Base-by-base conservation (phyloP, 2,888 invertebrate species). In the Ctena decussata region DNA sequence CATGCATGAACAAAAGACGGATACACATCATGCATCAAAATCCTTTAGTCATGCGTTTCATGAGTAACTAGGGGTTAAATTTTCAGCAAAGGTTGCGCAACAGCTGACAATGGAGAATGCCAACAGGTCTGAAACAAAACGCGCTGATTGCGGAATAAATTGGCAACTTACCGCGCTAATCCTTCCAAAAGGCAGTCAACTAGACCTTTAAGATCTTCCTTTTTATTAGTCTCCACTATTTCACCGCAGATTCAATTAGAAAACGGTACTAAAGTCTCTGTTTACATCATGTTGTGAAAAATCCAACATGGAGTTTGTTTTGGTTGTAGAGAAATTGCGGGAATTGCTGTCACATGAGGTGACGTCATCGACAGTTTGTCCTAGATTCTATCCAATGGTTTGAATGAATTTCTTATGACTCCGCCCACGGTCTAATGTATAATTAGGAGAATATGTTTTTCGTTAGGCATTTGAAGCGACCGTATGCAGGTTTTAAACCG, bases 301-400 rank as follows among this genome's bases (percentile, higher is more conserved):
- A 87, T 88, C 84, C 91, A 91, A 88, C 89, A 91, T 91, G 91
- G 91, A 90, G 91, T 86, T 84, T 91, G 91, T 91, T 91, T 90
- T 91, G 91, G 85, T 91, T 88, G 85, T 91, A 83, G 77, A 80
- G 90, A 91, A 90, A 90, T 86, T 91, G 89, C 91, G 91, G 91
- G 91, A 91, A 90, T 65, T 84, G 77, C 82, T 85, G 91, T 91
- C 91, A 90, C 77, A 84, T 89, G 84, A 88, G 72, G 71, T 72
- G 78, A 83, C 86, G 86, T 86, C 86, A 86, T 39, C 24, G 35
- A 21, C 65, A 35, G 11, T 41, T 53, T 39, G 83, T 70, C 79
- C 81, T 74, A 79, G 27, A 69, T 79, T 73, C 60, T n/a, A 53
- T n/a, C 86, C 72, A 77, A 77, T 84, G 39, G 30, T 57, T 35